phyloP scores from a whole-genome alignment of 2,888 invertebrate genomes.

The Melipona bicolor region DNA sequence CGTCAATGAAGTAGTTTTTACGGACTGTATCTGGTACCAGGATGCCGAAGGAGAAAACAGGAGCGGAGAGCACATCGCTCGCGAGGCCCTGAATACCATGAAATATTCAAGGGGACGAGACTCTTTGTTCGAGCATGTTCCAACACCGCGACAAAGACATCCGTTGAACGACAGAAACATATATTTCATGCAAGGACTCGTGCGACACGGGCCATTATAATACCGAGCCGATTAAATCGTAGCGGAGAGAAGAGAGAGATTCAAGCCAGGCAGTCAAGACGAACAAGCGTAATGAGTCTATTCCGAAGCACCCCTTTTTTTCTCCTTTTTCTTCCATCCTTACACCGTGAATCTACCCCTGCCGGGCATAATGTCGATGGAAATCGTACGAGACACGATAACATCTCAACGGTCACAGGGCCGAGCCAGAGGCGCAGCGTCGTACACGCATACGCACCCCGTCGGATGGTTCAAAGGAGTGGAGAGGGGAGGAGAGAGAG shows the following conservation, averaged over 20 bases:
- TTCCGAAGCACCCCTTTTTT: conserved; percentile 61
- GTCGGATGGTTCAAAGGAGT: conserved; percentile 18
- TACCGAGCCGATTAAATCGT: conserved; percentile 53
- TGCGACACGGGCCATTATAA: conserved; percentile 55
- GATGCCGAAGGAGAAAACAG: conserved; percentile 9
- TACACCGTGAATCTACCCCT: conserved; percentile 58
- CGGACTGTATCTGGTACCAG: not conserved
- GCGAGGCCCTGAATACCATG: conserved; percentile 47
- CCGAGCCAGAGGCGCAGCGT: conserved; percentile 11
- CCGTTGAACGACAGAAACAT: conserved; percentile 56
- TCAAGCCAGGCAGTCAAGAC: conserved; percentile 35
- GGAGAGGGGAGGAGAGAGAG: conserved; percentile 55
- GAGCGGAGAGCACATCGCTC: conserved; percentile 27
- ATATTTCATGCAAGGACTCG: conserved; percentile 50
- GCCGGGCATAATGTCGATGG: conserved; percentile 62
- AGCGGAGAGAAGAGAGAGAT: conserved; percentile 24
- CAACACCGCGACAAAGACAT: conserved; percentile 48
- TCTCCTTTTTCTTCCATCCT: conserved; percentile 33
- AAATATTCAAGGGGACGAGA: conserved; percentile 53
- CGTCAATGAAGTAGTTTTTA: conserved; percentile 24
- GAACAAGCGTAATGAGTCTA: conserved; percentile 63
- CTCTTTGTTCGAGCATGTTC: conserved; percentile 46
- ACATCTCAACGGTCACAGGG: conserved; percentile 68
- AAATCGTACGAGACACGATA: conserved; percentile 69
- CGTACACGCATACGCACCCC: conserved; percentile 11